A percentile compares a stretch with the other conserved stretches of the same genome.
These are phyloP conservation scores for Herpetotheres cachinnans DNA, from an alignment of 2,113 vertebrate species.

Conservation along the genomic window DNA sequence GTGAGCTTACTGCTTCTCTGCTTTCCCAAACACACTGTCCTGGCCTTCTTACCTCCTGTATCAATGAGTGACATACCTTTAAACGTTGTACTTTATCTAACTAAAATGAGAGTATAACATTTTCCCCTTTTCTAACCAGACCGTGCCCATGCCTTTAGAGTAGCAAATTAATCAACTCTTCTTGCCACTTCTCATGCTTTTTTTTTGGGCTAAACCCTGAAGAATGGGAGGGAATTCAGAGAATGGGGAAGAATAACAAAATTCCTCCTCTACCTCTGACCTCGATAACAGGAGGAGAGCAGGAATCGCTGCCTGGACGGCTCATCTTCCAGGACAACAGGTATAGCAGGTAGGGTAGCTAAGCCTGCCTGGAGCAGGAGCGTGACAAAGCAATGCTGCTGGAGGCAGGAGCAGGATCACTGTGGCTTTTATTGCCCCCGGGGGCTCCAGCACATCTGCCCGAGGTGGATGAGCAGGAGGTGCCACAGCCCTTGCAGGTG, in stretches of 20 bases:
- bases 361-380: not conserved
- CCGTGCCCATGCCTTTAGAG: not conserved
- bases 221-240: not conserved
- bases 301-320: not conserved
- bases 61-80: not conserved
- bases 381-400: not conserved
- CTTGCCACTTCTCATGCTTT: not conserved
- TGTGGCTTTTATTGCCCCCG: not conserved
- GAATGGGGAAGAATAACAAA: not conserved
- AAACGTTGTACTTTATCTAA: not conserved
- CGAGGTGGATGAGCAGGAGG: not conserved
- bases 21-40: not conserved
- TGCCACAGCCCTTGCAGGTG: not conserved
- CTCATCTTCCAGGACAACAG: not conserved
- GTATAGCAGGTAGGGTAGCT: not conserved
- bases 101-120: not conserved
- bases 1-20: not conserved
- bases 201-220: not conserved
- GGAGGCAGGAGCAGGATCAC: not conserved
- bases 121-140: not conserved
- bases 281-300: not conserved
- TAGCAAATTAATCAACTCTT: not conserved
- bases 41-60: not conserved
- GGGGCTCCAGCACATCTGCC: not conserved
- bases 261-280: not conserved